Conservation (phyloP, 53 echinoderm and acorn worm species). For the Patiria pectinifera region DNA sequence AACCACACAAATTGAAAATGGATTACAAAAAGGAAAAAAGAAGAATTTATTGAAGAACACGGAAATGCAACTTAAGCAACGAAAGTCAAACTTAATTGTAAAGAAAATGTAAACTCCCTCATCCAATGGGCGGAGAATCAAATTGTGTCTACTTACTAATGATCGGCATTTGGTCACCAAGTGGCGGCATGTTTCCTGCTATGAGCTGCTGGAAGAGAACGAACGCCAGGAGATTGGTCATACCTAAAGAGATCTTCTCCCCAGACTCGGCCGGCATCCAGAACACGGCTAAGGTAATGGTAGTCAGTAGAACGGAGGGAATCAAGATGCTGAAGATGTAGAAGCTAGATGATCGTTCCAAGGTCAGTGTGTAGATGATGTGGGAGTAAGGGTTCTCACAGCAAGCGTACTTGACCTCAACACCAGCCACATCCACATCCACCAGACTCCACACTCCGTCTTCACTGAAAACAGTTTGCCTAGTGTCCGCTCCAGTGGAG, state of each 20-base stretch:
- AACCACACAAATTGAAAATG: too few species aligned
- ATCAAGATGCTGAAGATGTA: constrained; percentile 76
- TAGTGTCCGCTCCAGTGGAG: constrained; percentile 20
- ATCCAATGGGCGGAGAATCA: too few species aligned
- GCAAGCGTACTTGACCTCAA: neutral
- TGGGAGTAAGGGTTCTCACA: too few species aligned
- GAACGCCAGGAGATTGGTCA: constrained; percentile 76
- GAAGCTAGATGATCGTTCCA: constrained; percentile 55
- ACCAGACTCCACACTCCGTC: constrained; percentile 75
- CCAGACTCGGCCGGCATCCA: constrained; percentile 83
- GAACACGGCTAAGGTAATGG: constrained; percentile 73
- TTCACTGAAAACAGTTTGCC: constrained; percentile 45
- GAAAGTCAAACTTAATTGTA: too few species aligned
- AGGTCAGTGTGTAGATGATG: constrained; percentile 32
- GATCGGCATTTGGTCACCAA: constrained; percentile 71
- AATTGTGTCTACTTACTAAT: constrained; percentile 59
- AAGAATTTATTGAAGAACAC: too few species aligned
- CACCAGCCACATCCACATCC: neutral
- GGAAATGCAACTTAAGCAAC: too few species aligned
- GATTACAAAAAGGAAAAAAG: too few species aligned
- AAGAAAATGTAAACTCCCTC: too few species aligned
- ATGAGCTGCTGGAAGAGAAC: constrained; percentile 85
- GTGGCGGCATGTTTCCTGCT: constrained; percentile 73
- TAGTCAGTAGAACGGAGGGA: constrained; percentile 72
- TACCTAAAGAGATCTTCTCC: constrained; percentile 82